These are phyloP conservation scores for Spinibarbus caldwelli DNA, from an alignment of 2,797 vertebrate genomes.

Conservation along the genomic window DNA sequence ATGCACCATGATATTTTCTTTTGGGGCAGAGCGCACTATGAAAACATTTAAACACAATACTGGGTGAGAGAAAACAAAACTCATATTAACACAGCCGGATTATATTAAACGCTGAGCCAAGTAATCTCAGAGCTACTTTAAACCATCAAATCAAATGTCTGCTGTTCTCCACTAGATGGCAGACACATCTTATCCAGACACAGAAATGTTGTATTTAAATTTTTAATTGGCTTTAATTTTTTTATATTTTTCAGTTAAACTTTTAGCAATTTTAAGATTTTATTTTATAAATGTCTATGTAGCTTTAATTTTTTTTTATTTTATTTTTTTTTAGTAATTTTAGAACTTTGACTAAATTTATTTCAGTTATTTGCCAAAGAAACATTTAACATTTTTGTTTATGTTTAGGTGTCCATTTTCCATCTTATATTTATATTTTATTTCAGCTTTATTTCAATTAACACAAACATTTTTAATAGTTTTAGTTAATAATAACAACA, in stretches of 20 bases:
- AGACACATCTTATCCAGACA: background rate
- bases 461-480: background rate
- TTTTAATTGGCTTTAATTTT: background rate
- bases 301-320: background rate
- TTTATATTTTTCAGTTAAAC: background rate
- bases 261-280: no score
- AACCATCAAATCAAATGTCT: background rate
- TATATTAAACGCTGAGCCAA: conserved; percentile 30
- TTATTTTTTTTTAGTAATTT: background rate
- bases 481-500: background rate
- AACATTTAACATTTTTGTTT: no score
- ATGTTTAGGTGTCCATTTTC: no score
- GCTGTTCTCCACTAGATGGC: conserved; percentile 25
- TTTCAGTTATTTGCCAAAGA: background rate
- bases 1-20: conserved; percentile 22
- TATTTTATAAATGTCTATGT: background rate
- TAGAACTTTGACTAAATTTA: background rate
- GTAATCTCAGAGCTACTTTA: background rate
- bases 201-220: background rate
- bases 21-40: conserved; percentile 19
- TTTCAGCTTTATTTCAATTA: background rate
- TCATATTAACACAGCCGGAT: conserved; percentile 25
- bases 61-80: conserved; percentile 13
- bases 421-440: no score
- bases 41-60: conserved; percentile 26